phyloP scores from a whole-genome alignment of 2,888 invertebrate genomes.

The Phortica okadai region DNA sequence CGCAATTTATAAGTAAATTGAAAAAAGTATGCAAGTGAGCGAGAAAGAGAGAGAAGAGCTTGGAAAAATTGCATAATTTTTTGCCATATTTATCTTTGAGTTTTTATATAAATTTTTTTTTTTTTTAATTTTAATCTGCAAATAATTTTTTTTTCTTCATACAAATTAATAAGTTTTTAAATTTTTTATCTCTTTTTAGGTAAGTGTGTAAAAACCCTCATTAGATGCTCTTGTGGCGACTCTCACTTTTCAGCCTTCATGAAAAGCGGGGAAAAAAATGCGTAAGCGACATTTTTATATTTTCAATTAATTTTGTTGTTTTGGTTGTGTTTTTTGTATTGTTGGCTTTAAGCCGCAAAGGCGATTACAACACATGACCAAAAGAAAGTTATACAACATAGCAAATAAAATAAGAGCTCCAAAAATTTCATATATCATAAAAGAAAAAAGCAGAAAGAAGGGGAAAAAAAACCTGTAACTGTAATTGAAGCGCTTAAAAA shows the following conservation, averaged over 20 bases:
- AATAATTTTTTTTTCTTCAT: not conserved
- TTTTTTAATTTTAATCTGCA: not conserved
- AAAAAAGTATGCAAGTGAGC: not conserved
- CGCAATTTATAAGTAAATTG: not conserved
- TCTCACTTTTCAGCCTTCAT: no score
- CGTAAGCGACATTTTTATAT: not conserved
- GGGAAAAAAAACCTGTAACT: not conserved
- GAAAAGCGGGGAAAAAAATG: not conserved
- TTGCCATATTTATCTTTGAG: not conserved
- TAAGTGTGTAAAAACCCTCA: conserved; percentile 48
- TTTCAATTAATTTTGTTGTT: not conserved
- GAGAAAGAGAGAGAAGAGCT: not conserved
- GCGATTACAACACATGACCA: not conserved
- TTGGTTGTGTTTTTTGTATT: not conserved
- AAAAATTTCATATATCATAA: conserved; percentile 14
- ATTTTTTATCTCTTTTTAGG: conserved; percentile 55
- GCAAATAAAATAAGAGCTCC: not conserved
- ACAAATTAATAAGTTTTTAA: not conserved
- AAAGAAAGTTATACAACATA: conserved; percentile 19
- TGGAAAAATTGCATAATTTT: not conserved
- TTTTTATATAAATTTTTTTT: not conserved
- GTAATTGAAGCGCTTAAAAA: not conserved
- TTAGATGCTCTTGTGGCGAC: no score
- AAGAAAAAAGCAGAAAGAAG: not conserved
- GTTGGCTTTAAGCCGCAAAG: not conserved